phyloP scores from a whole-genome alignment of 2,797 vertebrate species.

The Coregonus ussuriensis region DNA sequence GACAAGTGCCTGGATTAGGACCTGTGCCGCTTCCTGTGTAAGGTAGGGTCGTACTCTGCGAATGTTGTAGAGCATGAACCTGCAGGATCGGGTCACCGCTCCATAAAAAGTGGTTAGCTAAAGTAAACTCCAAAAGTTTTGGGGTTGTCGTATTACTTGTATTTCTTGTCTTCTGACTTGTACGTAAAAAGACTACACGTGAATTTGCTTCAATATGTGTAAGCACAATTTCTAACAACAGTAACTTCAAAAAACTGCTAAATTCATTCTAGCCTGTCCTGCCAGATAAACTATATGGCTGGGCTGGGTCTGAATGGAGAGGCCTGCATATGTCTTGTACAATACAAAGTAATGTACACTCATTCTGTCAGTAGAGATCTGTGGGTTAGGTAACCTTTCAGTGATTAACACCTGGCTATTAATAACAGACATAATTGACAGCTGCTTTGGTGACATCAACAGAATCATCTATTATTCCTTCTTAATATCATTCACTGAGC shows the following conservation, averaged over 20 bases:
- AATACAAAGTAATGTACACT: neutral
- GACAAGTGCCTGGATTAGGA: too few species aligned
- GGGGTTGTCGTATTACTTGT: constrained; percentile 48
- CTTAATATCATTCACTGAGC: constrained; percentile 9
- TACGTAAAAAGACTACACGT: constrained; percentile 60
- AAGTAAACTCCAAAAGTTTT: constrained; percentile 45
- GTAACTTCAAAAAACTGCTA: constrained; percentile 14
- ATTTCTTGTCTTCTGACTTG: constrained; percentile 50
- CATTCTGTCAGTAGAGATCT: neutral
- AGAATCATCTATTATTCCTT: neutral
- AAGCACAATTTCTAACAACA: constrained; percentile 47
- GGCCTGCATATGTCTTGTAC: neutral
- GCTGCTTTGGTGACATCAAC: constrained; percentile 5
- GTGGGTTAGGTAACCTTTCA: constrained; percentile 10
- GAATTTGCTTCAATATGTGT: constrained; percentile 52
- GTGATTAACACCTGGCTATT: neutral
- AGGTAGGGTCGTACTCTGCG: too few species aligned
- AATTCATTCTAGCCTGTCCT: neutral
- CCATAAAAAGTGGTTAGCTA: constrained; percentile 45
- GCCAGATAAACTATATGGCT: too few species aligned
- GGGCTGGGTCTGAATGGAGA: neutral
- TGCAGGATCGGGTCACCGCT: too few species aligned
- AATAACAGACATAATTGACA: neutral
- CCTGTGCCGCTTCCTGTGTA: too few species aligned
- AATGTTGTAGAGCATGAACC: too few species aligned